Evolutionary conservation across 2,113 vertebrate genomes (phyloP).

Genomic region (Hepsetus odoe): DNA sequence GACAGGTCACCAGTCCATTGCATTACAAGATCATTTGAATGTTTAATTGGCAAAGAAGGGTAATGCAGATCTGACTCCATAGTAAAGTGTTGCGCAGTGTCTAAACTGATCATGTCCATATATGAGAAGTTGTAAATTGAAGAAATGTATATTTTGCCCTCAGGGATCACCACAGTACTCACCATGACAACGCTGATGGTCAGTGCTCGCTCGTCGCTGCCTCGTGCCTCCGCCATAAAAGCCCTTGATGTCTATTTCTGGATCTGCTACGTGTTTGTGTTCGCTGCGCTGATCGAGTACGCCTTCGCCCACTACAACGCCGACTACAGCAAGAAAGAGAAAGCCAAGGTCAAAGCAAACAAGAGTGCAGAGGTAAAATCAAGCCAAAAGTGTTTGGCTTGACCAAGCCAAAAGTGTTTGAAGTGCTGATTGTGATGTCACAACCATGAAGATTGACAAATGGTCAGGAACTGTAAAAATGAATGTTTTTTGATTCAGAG

Average conservation of each 20-base stretch:
- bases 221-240: conserved; percentile 94
- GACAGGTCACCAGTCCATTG: no score
- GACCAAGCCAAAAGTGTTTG: no score
- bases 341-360: conserved; percentile 85
- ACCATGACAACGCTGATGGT: conserved; percentile 99
- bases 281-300: conserved; percentile 93
- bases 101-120: neutral
- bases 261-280: conserved; percentile 98
- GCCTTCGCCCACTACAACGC: conserved; percentile 98
- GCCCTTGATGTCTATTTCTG: conserved; percentile 97
- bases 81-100: no score
- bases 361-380: conserved; percentile 83
- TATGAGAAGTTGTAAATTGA: neutral
- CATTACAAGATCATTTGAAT: no score
- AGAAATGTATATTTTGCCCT: neutral
- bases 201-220: conserved; percentile 91
- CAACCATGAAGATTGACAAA: no score
- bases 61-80: no score
- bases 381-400: no score
- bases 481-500: no score
- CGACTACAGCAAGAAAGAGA: conserved; percentile 93
- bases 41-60: no score
- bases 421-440: no score
- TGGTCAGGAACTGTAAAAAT: no score
- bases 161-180: conserved; percentile 96